These are phyloP conservation scores for Macropodus opercularis DNA, from an alignment of 2,797 vertebrate species.

Conservation along the genomic window DNA sequence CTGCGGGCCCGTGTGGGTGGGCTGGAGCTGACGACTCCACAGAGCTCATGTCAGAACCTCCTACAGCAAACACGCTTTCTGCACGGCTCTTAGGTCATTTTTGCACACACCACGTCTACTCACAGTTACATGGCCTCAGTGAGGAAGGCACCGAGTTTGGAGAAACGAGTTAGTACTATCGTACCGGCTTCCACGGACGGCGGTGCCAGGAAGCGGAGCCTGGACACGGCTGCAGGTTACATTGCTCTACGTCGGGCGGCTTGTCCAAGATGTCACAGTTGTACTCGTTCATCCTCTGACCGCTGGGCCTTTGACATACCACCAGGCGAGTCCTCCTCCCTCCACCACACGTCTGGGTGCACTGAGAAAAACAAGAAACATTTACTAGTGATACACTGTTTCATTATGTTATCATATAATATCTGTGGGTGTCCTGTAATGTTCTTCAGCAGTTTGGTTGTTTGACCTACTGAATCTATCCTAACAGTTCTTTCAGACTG, in stretches of 20 bases:
- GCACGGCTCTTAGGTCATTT: slow-evolving; percentile 55
- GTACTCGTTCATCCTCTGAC: slow-evolving; percentile 88
- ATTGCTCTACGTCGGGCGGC: slow-evolving; percentile 87
- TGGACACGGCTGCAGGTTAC: slow-evolving; percentile 89
- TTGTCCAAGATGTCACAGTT: slow-evolving; percentile 92
- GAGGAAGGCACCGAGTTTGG: slow-evolving; percentile 41
- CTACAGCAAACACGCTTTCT: slow-evolving; percentile 41
- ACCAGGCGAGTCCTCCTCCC: slow-evolving; percentile 91
- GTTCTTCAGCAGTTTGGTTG: too few species aligned
- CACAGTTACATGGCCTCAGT: slow-evolving; percentile 61
- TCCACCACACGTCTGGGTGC: slow-evolving; percentile 90
- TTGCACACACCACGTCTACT: slow-evolving; percentile 68
- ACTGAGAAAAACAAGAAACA: slow-evolving; percentile 76
- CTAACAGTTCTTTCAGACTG: too few species aligned
- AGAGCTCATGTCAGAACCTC: slow-evolving; percentile 35
- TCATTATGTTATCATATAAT: too few species aligned
- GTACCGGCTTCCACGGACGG: slow-evolving; percentile 95
- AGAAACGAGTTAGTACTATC: slow-evolving; percentile 81
- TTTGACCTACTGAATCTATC: too few species aligned
- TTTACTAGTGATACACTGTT: background rate
- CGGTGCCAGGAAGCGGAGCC: slow-evolving; percentile 91
- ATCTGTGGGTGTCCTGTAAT: too few species aligned
- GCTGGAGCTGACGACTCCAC: slow-evolving; percentile 43
- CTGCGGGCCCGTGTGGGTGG: slow-evolving; percentile 62
- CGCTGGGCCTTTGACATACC: slow-evolving; percentile 90